phyloP scores from a whole-genome alignment of 2,113 vertebrate genomes.

The Eudyptes chrysolophus region DNA sequence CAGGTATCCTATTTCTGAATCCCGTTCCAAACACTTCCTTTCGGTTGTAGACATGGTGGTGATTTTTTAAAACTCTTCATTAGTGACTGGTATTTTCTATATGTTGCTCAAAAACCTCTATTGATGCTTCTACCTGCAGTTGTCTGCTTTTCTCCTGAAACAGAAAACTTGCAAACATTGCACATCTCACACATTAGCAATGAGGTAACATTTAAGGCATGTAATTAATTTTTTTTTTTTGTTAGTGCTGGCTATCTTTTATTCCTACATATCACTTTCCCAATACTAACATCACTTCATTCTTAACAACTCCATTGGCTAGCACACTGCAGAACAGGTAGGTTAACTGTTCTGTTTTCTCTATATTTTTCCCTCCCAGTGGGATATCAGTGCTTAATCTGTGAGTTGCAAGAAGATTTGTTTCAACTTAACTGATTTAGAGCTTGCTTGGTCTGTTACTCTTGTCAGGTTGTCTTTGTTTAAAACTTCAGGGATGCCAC shows the following conservation, averaged over 20 bases:
- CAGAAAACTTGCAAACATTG: neutral
- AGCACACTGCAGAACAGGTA: neutral
- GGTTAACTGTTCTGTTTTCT: neutral
- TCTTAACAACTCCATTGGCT: neutral
- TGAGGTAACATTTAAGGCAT: neutral
- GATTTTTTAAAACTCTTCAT: neutral
- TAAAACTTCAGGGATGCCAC: neutral
- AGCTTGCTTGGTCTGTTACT: neutral
- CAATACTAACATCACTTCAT: neutral
- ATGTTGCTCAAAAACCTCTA: neutral
- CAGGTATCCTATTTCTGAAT: neutral
- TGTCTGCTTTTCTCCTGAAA: neutral
- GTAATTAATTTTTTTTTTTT: neutral
- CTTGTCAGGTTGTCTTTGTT: neutral
- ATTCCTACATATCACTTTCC: neutral
- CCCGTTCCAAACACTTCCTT: rapidly evolving
- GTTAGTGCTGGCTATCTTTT: neutral
- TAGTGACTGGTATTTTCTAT: neutral
- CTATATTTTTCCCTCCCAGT: neutral
- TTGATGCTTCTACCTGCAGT: neutral
- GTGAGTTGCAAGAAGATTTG: neutral
- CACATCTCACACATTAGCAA: neutral
- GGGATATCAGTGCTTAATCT: neutral
- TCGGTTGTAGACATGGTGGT: neutral
- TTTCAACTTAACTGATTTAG: neutral